Base-by-base conservation (phyloP, 2,888 invertebrate genomes). In the Tyria jacobaeae region DNA sequence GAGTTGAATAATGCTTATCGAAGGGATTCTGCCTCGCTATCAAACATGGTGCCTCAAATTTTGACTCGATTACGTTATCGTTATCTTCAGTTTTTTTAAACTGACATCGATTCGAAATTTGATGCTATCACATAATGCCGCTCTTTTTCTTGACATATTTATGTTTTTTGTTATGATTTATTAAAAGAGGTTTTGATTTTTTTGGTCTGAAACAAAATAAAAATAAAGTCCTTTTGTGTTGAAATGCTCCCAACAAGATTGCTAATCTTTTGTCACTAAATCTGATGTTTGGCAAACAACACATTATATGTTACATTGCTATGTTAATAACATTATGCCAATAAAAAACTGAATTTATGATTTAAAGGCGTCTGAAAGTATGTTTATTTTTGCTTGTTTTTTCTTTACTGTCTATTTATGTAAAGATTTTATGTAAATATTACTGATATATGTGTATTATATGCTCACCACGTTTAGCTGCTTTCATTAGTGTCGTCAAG, bases 1-100 rank as follows among this genome's bases (percentile, higher is more conserved):
- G 96, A 96, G 96, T 95, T 92, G 81, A 66, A 65, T 56, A 73
- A 73, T 74, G 82, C 80, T 85, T 83, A 52, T 70, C 57, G 64
- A 63, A 68, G 64, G 65, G 64, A 65, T 62, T 63, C 65, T 49
- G 68, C 63, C 66, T 65, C 39, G 69, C 67, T 72, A 65, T 66
- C 57, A 41, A 63, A 57, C 55, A 51, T 63, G 31, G 56, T 62
- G 64, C 34, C 67, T 52, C 50, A 55, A 73, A 68, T 76, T 72
- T 73, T 72, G 64, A 66, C 68, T 79, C 70, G 66, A 75, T 76
- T 65, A 14, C 25, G 0, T 9, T 7, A 10, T 51, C 41, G 15
- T 37, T 27, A 15, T 57, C n/a, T 34, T 37, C 9, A n/a, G n/a
- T 35, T 41, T 35, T 54, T 53, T 37, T 10, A 21, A 21, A 25